A percentile compares a stretch with the other conserved stretches of the same genome.
Evolutionary conservation across 64 coral and sea anemone genomes (phyloP).

Genomic region (Montipora foliosa): DNA sequence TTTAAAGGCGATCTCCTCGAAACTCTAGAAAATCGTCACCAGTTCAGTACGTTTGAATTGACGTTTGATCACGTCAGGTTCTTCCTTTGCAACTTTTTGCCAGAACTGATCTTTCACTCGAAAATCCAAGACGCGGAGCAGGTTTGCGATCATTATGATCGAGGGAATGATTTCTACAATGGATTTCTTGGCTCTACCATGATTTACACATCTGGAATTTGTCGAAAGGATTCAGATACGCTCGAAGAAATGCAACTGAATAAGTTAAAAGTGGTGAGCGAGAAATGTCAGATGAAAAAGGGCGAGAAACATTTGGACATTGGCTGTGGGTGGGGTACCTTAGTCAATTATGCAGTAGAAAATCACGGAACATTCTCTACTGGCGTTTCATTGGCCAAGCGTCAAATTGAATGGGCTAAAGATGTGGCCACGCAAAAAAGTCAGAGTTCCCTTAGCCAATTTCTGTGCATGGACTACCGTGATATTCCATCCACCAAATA

Average conservation of each 20-base stretch:
- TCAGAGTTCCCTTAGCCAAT: constrained; percentile 60
- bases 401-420: constrained; percentile 88
- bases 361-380: constrained; percentile 75
- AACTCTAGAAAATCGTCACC: constrained; percentile 87
- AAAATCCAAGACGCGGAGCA: constrained; percentile 91
- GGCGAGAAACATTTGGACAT: constrained; percentile 91
- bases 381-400: constrained; percentile 89
- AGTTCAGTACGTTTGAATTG: constrained; percentile 88
- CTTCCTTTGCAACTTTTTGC: constrained; percentile 90
- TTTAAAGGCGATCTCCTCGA: constrained; percentile 93
- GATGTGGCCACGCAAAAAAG: constrained; percentile 63
- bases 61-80: constrained; percentile 91
- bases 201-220: constrained; percentile 96
- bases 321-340: constrained; percentile 97
- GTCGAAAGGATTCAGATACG: constrained; percentile 69
- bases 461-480: constrained; percentile 97
- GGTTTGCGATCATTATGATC: constrained; percentile 96
- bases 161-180: constrained; percentile 96
- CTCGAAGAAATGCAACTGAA: constrained; percentile 95
- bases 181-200: constrained; percentile 92
- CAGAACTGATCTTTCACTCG: constrained; percentile 93
- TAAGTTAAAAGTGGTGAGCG: constrained; percentile 84
- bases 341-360: constrained; percentile 97
- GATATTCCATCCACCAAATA: constrained; percentile 83
- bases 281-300: constrained; percentile 88